Evolutionary conservation across 2,113 vertebrate species (phyloP), one percentile per base, ranked within the genome.

Genomic region (Fulica atra): DNA sequence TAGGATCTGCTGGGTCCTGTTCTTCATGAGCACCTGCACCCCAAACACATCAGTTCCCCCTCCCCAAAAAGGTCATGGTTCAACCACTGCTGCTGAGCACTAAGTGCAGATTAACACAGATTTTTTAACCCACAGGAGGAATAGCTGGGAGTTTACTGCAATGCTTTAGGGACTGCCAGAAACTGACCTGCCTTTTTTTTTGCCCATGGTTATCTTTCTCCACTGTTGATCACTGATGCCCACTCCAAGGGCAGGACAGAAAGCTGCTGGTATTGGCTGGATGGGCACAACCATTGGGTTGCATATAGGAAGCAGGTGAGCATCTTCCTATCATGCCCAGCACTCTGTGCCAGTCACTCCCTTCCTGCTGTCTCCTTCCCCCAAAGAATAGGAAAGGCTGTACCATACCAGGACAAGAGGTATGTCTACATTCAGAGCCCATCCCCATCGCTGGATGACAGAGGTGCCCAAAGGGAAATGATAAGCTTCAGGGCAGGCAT

Each of bases 11-110:
- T 10, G 40, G 18, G 5, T 66, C 31, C 36, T 29, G 19, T 25
- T 79, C 56, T 35, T 38, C 46, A 3, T 0, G 19, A 71, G 21
- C 8, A 5, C 5, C 64, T 18, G 73, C 60, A 21, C 4, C 29
- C 6, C 84, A 5, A 31, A 3, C 54, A 2, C 35, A 12, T 17
- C 33, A 6, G 46, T 36, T 60, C 8, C 7, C 9, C 5, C 18
- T 33, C 5, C 6, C 8, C 13, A 4, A 1, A 7, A 69, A 42
- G 56, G 42, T 2, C 60, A 4, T 1, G 3, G 6, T 19, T 57
- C 14, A 17, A 12, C 65, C 9, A 4, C 9, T 25, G 60, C 59
- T 70, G 25, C 64, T 18, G 72, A 21, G 63, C 26, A 5, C 15
- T 13, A 25, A 38, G 29, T 3, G 28, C 46, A 19, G 54, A 4